Evolutionary conservation across 2,113 vertebrate species (phyloP), one percentile per base, ranked within the genome.

Genomic region (Tetrax tetrax): DNA sequence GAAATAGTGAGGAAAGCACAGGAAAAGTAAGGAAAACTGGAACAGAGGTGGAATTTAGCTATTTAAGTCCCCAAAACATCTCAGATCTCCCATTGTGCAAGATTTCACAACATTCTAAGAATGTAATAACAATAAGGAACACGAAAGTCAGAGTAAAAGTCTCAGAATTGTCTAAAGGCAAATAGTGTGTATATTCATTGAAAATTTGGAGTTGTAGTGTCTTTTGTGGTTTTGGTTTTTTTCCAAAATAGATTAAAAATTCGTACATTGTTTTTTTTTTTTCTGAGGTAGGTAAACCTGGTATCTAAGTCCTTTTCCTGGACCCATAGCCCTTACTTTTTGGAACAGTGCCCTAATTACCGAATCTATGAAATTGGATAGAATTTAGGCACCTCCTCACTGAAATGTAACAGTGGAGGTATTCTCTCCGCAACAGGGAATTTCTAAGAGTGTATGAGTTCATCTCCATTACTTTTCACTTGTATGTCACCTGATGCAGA

Each of bases 101-200:
- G 12, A 14, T 83, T 95, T 93, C 4, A 1, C 9, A 89, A 24
- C 16, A 45, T 87, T 59, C 10, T n/a, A 68, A 64, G 47, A 50
- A 22, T 8, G 1, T 54, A n/a, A 38, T 70, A 51, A 29, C 1
- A 0, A 53, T 3, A 66, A 6, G 3, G 6, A 63, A 27, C 21
- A 41, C 21, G 54, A 80, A 75, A 5, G 6, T 65, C 23, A 57
- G 18, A 27, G 9, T n/a, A 41, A 38, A 41, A 35, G 16, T 50
- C 22, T 64, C 28, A 59, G 43, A 83, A 61, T 48, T 70, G 15
- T n/a, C 38, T 86, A 22, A 87, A 57, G 25, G 7, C 16, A 87
- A 85, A 31, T 2, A 38, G 4, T 45, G 19, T 31, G 17, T 14
- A 83, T 85, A 54, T 15, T 75, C 15, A 50, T 7, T 18, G 27